These are phyloP conservation scores for Euwallacea fornicatus DNA, from an alignment of 1,140 invertebrate genomes.

Conservation along the genomic window DNA sequence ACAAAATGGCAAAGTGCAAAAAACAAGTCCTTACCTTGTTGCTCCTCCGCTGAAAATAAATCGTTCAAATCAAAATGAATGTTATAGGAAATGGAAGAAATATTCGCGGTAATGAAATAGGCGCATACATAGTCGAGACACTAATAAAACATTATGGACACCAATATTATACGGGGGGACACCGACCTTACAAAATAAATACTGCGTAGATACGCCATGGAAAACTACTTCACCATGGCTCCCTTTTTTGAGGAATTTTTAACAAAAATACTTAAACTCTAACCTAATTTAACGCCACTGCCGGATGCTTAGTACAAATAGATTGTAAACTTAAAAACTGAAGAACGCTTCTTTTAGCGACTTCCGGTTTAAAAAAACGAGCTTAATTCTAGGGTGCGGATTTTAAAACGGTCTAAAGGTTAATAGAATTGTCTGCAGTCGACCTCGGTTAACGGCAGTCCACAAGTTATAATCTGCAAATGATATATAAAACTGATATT, in stretches of 20 bases:
- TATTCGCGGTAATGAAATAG: no score
- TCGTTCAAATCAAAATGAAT: neutral
- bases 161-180: neutral
- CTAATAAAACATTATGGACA: neutral
- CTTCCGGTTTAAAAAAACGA: slow-evolving; percentile 4
- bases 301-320: slow-evolving; percentile 11
- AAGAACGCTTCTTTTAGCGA: slow-evolving; percentile 3
- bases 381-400: slow-evolving; percentile 25
- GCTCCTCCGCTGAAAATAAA: slow-evolving; percentile 6
- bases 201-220: slow-evolving; percentile 13
- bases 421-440: slow-evolving; percentile 30
- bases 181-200: slow-evolving; percentile 34
- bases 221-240: neutral
- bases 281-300: slow-evolving; percentile 5
- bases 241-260: neutral
- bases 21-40: slow-evolving; percentile 10
- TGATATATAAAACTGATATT: slow-evolving; percentile 36
- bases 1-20: no score
- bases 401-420: slow-evolving; percentile 28
- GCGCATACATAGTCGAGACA: neutral
- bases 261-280: slow-evolving; percentile 28
- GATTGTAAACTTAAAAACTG: slow-evolving; percentile 15
- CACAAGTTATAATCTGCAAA: slow-evolving; percentile 34
- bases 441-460: slow-evolving; percentile 31
- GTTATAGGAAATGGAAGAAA: no score